Evolutionary conservation across 2,113 vertebrate genomes (phyloP), one percentile per base, ranked within the genome.

Genomic region (Malurus cyaneus): DNA sequence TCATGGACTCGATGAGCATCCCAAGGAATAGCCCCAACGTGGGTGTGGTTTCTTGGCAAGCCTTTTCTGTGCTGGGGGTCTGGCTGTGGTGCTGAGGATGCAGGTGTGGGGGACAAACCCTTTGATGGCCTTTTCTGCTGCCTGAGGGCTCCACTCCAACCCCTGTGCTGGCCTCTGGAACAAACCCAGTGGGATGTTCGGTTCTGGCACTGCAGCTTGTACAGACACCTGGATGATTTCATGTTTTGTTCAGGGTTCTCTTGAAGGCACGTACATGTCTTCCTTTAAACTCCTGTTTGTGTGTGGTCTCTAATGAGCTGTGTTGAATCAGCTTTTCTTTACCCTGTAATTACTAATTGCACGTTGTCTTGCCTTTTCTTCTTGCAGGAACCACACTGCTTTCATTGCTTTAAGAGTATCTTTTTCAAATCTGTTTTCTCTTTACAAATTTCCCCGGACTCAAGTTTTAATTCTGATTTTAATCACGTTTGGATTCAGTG

Each of bases 101-200:
- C 6, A 19, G 46, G 13, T 25, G 14, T 59, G 36, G 36, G 44
- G n/a, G 70, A 18, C 29, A 18, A 7, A 61, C 18, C 24, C 46
- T 29, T 21, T 6, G 0, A 0, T 25, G 50, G 41, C 11, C 49
- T 1, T 14, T 12, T 3, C 7, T 2, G 61, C 60, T 52, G 14
- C 9, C n/a, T 18, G 0, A 14, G 41, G 60, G 3, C 61, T 42
- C 34, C 52, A 5, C 50, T 4, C 41, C 4, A 39, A 4, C 11
- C 36, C 16, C 64, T 2, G 21, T 14, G 13, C 54, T 12, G 62
- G 36, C 3, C 32, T 15, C 34, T 23, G 23, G 5, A 39, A 34
- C 60, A 31, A 2, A 1, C 46, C 2, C 46, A 32, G 1, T 0
- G 9, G 3, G 6, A 1, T 64, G 60, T n/a, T 69, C 46, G 29